Conservation (phyloP, 2,888 invertebrate species). For the Ectemnius continuus region DNA sequence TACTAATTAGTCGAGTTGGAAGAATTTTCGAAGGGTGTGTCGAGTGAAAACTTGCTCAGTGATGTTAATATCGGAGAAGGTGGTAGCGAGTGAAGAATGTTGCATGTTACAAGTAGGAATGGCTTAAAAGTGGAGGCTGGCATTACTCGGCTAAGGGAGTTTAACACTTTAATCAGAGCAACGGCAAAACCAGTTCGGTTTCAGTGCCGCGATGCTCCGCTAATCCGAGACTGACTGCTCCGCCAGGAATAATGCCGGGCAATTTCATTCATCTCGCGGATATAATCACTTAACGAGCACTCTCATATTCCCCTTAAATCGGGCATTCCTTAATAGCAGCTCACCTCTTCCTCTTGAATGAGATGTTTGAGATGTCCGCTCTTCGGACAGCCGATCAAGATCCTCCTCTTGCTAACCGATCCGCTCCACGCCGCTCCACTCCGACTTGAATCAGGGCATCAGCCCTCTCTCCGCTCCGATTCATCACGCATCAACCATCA, state of each 20-base stretch:
- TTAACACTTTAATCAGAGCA: conserved; percentile 8
- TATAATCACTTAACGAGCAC: conserved; percentile 52
- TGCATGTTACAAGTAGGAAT: no score
- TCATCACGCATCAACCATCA: no score
- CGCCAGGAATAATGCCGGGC: conserved; percentile 18
- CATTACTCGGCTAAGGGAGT: neutral
- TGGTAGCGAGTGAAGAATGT: no score
- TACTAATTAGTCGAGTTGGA: no score
- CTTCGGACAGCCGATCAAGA: conserved; percentile 15
- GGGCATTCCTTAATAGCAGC: conserved; percentile 48
- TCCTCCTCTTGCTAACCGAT: conserved; percentile 24
- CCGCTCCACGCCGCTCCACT: no score
- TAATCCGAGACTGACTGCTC: no score
- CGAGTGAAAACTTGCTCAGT: no score
- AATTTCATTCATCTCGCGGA: conserved; percentile 40
- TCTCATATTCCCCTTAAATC: conserved; percentile 38
- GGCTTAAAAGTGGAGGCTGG: neutral
- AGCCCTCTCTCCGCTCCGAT: no score
- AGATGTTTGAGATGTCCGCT: conserved; percentile 31
- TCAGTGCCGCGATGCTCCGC: neutral
- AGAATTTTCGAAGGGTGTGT: no score
- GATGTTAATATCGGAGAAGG: no score
- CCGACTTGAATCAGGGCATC: no score
- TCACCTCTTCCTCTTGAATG: neutral
- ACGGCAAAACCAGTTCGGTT: conserved; percentile 13